Evolutionary conservation across 2,113 vertebrate species (phyloP).

Genomic region (Shinisaurus crocodilurus): DNA sequence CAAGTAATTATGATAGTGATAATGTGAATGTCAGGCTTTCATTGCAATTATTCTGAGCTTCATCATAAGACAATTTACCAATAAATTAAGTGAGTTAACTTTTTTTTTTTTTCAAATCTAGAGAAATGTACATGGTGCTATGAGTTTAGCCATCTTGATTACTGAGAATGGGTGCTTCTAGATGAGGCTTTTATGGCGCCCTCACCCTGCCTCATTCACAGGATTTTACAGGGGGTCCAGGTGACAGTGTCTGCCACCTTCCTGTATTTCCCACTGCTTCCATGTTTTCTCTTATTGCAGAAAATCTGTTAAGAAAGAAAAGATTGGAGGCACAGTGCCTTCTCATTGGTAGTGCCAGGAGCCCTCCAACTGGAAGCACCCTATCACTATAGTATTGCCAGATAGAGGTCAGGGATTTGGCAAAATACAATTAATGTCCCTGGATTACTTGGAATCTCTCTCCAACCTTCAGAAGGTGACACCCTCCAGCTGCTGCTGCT

Average conservation of each 20-base stretch:
- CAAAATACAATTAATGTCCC: neutral
- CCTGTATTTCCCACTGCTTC: too few species aligned
- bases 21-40: constrained; percentile 73
- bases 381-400: neutral
- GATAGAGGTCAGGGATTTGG: neutral
- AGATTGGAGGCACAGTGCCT: too few species aligned
- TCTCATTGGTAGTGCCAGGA: too few species aligned
- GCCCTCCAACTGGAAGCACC: too few species aligned
- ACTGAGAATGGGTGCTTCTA: neutral
- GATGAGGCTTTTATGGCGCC: too few species aligned
- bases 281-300: too few species aligned
- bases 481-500: neutral
- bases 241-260: too few species aligned
- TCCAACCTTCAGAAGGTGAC: neutral
- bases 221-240: too few species aligned
- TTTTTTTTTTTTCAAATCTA: constrained; percentile 52
- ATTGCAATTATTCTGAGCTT: constrained; percentile 76
- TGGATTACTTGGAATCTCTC: constrained; percentile 19
- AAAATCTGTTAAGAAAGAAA: too few species aligned
- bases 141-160: neutral
- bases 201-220: too few species aligned
- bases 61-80: constrained; percentile 76
- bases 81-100: constrained; percentile 77
- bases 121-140: constrained; percentile 33
- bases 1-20: constrained; percentile 71